Percentiles rank a stretch among this genome's conserved stretches.
Conservation (phyloP, 92 coral and sea anemone genomes). For the Porites divaricata region DNA sequence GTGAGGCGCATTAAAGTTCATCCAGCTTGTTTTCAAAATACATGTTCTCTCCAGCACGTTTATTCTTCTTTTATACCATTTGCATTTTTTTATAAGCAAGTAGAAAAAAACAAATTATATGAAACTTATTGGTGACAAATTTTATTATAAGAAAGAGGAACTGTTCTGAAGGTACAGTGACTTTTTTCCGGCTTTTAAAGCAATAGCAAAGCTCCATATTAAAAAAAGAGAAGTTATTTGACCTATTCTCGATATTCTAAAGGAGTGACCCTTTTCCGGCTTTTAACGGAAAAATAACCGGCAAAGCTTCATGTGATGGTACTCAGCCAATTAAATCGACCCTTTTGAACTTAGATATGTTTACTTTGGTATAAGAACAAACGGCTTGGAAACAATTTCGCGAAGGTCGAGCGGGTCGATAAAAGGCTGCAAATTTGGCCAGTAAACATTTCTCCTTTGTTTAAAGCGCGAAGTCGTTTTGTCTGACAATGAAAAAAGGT, state of each 20-base stretch:
- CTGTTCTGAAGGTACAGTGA: neutral
- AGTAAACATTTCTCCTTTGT: neutral
- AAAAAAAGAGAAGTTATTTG: too few relatives aligned
- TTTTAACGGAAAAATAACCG: too few relatives aligned
- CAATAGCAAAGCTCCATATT: neutral
- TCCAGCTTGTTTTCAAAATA: too few relatives aligned
- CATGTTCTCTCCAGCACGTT: neutral
- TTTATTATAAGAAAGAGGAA: conserved; percentile 7
- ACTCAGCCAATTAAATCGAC: neutral
- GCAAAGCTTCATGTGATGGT: neutral
- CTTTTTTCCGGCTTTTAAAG: conserved; percentile 8
- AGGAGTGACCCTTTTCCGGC: too few relatives aligned
- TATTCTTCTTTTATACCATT: neutral
- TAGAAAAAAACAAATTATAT: too few relatives aligned
- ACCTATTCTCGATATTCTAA: too few relatives aligned
- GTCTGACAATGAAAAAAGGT: neutral
- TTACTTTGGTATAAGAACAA: neutral
- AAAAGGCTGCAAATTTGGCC: neutral
- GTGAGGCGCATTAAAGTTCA: too few relatives aligned
- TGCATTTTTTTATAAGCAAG: neutral
- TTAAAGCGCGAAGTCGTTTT: neutral
- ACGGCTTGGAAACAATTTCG: neutral
- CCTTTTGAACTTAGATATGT: neutral
- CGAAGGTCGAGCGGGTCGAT: conserved; percentile 1
- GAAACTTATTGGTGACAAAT: neutral